These are phyloP conservation scores for Julus scandinavius DNA, from an alignment of 2,888 invertebrate genomes.

Conservation along the genomic window DNA sequence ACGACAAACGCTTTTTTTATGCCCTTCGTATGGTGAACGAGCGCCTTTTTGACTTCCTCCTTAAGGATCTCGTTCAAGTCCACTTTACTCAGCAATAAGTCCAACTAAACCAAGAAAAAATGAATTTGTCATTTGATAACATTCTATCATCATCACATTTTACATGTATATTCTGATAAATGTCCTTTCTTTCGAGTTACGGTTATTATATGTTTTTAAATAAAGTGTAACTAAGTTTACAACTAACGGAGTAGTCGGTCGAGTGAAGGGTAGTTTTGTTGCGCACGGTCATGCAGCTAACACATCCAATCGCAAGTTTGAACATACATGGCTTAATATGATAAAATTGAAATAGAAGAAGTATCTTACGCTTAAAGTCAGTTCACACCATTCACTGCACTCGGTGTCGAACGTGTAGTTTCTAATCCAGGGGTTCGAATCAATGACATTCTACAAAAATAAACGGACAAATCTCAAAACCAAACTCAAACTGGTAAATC, in stretches of 20 bases:
- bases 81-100: slow-evolving; percentile 52
- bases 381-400: slow-evolving; percentile 83
- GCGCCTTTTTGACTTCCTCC: slow-evolving; percentile 76
- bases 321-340: too few species aligned
- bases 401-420: slow-evolving; percentile 82
- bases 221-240: too few species aligned
- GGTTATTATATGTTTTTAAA: too few species aligned
- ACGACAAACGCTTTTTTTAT: slow-evolving; percentile 88
- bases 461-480: not conserved
- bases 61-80: slow-evolving; percentile 49
- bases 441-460: slow-evolving; percentile 63
- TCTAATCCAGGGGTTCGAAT: slow-evolving; percentile 68
- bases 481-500: not conserved
- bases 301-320: too few species aligned
- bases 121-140: not conserved
- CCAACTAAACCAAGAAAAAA: not conserved
- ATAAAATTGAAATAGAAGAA: not conserved
- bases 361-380: slow-evolving; percentile 76
- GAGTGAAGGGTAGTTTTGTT: too few species aligned
- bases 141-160: not conserved
- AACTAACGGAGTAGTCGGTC: too few species aligned
- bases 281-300: too few species aligned
- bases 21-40: slow-evolving; percentile 81
- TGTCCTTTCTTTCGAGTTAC: too few species aligned
- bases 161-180: too few species aligned